Percentiles rank a stretch among this genome's conserved stretches.
These are phyloP conservation scores for Erpetoichthys calabaricus DNA, from an alignment of 2,797 vertebrate species.

Conservation along the genomic window DNA sequence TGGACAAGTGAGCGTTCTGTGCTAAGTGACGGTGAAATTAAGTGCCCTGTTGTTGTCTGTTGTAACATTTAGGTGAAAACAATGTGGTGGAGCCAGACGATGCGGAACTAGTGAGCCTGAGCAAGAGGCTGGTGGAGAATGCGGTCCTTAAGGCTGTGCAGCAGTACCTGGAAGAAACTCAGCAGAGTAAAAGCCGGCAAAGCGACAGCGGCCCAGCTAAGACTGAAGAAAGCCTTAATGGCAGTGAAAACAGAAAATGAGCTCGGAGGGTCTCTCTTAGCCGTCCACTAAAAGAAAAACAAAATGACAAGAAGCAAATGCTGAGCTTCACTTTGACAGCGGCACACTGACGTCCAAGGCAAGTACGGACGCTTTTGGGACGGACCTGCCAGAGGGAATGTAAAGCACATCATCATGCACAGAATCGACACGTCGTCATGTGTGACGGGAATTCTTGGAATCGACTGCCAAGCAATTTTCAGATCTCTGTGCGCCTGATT, in stretches of 20 bases:
- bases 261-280: conserved; percentile 9
- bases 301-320: too few species aligned
- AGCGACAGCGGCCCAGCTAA: conserved; percentile 47
- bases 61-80: conserved; percentile 71
- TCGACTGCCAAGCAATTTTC: too few species aligned
- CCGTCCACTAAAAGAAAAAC: not conserved
- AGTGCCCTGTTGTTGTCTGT: conserved; percentile 49
- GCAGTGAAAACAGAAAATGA: conserved; percentile 47
- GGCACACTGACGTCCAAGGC: too few species aligned
- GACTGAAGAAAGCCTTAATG: conserved; percentile 38
- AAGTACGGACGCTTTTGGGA: too few species aligned
- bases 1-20: not conserved
- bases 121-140: conserved; percentile 85
- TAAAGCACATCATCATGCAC: too few species aligned
- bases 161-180: conserved; percentile 88
- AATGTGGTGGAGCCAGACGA: conserved; percentile 70
- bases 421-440: too few species aligned
- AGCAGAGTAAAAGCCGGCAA: conserved; percentile 52
- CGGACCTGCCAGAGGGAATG: too few species aligned
- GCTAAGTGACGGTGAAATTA: conserved; percentile 21
- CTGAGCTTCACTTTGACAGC: too few species aligned
- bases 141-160: conserved; percentile 85
- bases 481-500: too few species aligned
- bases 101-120: conserved; percentile 86
- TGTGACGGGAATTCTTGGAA: too few species aligned